Conservation (phyloP, 2,797 vertebrate species). For the Coluber constrictor region DNA sequence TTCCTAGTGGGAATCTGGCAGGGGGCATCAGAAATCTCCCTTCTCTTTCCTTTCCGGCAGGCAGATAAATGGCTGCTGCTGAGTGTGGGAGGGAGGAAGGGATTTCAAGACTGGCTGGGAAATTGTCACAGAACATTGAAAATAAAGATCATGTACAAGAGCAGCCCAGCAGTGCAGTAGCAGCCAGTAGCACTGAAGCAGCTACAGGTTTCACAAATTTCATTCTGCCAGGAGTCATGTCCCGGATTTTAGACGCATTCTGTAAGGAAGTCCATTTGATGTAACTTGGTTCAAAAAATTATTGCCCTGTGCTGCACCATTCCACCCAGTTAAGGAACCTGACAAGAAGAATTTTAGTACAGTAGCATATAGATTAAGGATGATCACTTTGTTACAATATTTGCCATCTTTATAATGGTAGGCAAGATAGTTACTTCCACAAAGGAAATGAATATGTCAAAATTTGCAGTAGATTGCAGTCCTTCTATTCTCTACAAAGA, state of each 20-base stretch:
- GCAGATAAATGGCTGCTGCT: not conserved
- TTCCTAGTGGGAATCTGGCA: not conserved
- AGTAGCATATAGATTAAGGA: not conserved
- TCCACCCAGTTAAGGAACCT: not conserved
- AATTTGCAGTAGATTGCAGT: not conserved
- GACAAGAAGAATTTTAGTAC: not conserved
- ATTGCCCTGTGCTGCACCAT: not conserved
- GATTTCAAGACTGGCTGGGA: not conserved
- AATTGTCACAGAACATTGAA: not conserved
- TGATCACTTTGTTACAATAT: not conserved
- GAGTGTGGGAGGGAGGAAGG: not conserved
- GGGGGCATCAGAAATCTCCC: not conserved
- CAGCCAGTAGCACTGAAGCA: not conserved
- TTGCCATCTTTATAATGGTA: not conserved
- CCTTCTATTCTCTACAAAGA: not conserved
- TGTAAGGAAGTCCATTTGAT: not conserved
- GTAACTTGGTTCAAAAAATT: not conserved
- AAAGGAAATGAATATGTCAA: not conserved
- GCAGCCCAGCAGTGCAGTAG: not conserved
- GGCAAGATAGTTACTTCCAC: not conserved
- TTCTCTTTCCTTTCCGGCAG: not conserved
- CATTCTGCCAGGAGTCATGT: not conserved
- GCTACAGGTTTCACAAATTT: not conserved
- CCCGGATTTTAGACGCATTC: not conserved
- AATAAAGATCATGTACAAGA: not conserved